Percentiles rank a stretch among this genome's conserved stretches.
Evolutionary conservation across 2,113 vertebrate genomes (phyloP).

Genomic region (Catharus minimus): DNA sequence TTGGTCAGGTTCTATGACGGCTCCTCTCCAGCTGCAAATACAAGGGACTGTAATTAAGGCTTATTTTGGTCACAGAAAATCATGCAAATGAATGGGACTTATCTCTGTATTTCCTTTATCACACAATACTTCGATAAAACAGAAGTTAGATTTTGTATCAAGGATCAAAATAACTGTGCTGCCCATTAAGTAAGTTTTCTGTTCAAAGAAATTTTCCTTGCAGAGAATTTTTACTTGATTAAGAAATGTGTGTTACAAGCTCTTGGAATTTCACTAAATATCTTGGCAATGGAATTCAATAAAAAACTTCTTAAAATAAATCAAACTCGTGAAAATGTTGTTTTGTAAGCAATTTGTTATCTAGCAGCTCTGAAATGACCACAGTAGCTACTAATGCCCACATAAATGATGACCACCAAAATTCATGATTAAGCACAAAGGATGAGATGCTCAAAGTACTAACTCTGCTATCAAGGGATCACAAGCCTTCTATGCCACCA

Average conservation of each 20-base stretch:
- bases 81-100: not conserved
- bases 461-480: not conserved
- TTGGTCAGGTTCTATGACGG: slow-evolving; percentile 83
- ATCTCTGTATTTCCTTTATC: not conserved
- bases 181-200: not conserved
- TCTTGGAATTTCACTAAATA: not conserved
- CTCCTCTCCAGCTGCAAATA: slow-evolving; percentile 81
- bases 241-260: not conserved
- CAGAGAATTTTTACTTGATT: not conserved
- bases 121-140: not conserved
- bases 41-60: not conserved
- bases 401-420: not conserved
- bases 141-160: not conserved
- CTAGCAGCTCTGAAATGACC: not conserved
- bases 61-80: not conserved
- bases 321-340: not conserved
- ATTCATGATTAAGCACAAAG: not conserved
- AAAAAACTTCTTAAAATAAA: not conserved
- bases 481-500: not conserved
- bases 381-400: not conserved
- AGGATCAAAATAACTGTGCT: not conserved
- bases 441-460: not conserved
- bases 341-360: not conserved
- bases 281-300: not conserved
- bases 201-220: not conserved